phyloP scores from a whole-genome alignment of 2,113 vertebrate species.

The Coregonus clupeaformis region DNA sequence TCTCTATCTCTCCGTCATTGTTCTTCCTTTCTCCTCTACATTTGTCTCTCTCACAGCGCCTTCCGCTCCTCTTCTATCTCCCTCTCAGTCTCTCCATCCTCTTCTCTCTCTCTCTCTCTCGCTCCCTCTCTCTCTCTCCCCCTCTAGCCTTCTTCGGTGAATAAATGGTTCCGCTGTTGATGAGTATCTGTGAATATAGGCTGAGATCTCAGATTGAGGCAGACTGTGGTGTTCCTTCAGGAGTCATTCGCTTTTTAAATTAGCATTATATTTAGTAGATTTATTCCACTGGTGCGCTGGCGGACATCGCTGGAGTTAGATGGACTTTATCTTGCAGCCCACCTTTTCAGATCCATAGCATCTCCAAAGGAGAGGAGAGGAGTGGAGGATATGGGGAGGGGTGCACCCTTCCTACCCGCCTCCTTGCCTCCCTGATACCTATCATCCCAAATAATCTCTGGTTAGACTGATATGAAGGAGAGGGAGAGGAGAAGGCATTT shows the following conservation, averaged over 20 bases:
- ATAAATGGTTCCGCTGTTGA: conserved; percentile 55
- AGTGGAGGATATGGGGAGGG: conserved; percentile 8
- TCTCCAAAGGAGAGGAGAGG: conserved; percentile 28
- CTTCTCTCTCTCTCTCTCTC: conserved; percentile 19
- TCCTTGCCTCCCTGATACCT: conserved; percentile 17
- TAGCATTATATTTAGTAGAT: conserved; percentile 29
- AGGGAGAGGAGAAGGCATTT: conserved; percentile 32
- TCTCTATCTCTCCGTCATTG: background rate
- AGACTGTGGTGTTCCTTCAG: conserved; percentile 42
- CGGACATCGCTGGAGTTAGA: conserved; percentile 51
- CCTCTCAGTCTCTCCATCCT: too few species aligned
- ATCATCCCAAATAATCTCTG: conserved; percentile 38
- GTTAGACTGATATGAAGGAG: conserved; percentile 30
- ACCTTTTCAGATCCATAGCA: conserved; percentile 33
- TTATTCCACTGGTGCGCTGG: conserved; percentile 21
- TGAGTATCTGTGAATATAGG: conserved; percentile 56
- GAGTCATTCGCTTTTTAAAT: conserved; percentile 15
- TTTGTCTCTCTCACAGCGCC: conserved; percentile 69
- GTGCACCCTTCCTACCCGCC: conserved; percentile 13
- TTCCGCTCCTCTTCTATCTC: conserved; percentile 30
- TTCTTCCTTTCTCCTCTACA: conserved; percentile 38
- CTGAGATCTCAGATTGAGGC: conserved; percentile 52
- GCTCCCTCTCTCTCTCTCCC: conserved; percentile 8
- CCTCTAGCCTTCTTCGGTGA: conserved; percentile 13
- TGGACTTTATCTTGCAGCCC: conserved; percentile 52